Evolutionary conservation across 1,140 invertebrate genomes (phyloP), one percentile per base, ranked within the genome.

Genomic region (Tetramorium parvispinum): DNA sequence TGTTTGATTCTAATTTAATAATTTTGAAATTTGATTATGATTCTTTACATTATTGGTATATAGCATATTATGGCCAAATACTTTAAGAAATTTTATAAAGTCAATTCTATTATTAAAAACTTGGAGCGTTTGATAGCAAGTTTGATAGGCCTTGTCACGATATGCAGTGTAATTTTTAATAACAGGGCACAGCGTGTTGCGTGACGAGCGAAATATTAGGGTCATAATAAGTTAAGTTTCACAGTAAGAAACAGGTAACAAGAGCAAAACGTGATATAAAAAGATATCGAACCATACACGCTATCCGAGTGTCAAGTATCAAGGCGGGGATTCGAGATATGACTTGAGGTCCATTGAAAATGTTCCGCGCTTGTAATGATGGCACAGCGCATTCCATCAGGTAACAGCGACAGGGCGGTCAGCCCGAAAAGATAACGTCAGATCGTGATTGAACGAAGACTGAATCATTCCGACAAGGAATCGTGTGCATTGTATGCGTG

Each of bases 311-410:
- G 53, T 83, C 79, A 71, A 82, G 51, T 71, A 82, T 27, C 65
- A 76, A 70, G 61, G 66, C 37, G 51, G 21, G 49, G 46, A 70
- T 85, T 79, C 66, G 57, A n/a, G 76, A 81, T 81, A 81, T 51
- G 49, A 21, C 70, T 46, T 24, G 65, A 24, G 21, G 37, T 24
- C 53, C 40, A 49, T 66, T 61, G 79, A 76, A 88, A 81, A 32
- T 81, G 37, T 37, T 86, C 53, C 16, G 43, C 78, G 43, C 63
- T 5, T 85, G 57, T 71, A 83, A 89, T 43, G 86, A 89, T 85
- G 79, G 87, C 75, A 68, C 66, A 76, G 87, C 55, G 61, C 87
- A 88, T 88, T 89, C 61, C 61, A 37, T 32, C 13, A 49, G 21
- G 55, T 63, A 88, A 53, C 73, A 87, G 76, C 40, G 16, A 24